A percentile compares a stretch with the other conserved stretches of the same genome.
phyloP scores from a whole-genome alignment of 2,888 invertebrate species.

The Eupithecia vulgata region DNA sequence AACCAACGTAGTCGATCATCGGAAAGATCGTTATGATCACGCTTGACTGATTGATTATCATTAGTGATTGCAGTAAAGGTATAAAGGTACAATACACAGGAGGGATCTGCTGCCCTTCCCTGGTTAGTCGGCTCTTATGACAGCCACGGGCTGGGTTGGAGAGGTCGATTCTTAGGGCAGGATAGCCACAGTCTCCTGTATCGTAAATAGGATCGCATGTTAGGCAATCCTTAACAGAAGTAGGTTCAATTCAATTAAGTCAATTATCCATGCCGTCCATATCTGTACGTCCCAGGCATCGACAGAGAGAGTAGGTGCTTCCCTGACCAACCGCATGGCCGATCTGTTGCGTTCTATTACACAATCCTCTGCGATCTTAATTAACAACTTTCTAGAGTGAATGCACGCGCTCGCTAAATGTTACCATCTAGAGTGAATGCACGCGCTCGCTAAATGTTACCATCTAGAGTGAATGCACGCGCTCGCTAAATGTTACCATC shows the following conservation, averaged over 20 bases:
- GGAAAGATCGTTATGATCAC: too few relatives aligned
- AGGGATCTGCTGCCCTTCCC: background rate
- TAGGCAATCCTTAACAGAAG: background rate
- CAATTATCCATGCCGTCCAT: background rate
- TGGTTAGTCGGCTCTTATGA: background rate
- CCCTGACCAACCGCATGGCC: background rate
- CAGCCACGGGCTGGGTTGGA: background rate
- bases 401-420: conserved; percentile 62
- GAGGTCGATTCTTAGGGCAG: too few relatives aligned
- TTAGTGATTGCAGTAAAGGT: too few relatives aligned
- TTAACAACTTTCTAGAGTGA: conserved; percentile 82
- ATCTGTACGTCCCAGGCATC: background rate
- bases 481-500: conserved; percentile 43
- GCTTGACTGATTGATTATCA: too few relatives aligned
- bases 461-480: conserved; percentile 81
- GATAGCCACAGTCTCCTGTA: too few relatives aligned
- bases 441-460: conserved; percentile 56
- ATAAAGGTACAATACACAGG: background rate
- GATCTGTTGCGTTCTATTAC: conserved; percentile 57
- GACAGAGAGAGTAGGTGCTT: background rate
- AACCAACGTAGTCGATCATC: too few relatives aligned
- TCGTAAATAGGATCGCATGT: background rate
- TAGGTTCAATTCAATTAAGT: background rate
- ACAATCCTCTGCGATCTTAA: conserved; percentile 75
- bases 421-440: conserved; percentile 65